These are phyloP conservation scores for Drosophila melanosoma DNA, from an alignment of 2,888 invertebrate genomes.

Conservation along the genomic window DNA sequence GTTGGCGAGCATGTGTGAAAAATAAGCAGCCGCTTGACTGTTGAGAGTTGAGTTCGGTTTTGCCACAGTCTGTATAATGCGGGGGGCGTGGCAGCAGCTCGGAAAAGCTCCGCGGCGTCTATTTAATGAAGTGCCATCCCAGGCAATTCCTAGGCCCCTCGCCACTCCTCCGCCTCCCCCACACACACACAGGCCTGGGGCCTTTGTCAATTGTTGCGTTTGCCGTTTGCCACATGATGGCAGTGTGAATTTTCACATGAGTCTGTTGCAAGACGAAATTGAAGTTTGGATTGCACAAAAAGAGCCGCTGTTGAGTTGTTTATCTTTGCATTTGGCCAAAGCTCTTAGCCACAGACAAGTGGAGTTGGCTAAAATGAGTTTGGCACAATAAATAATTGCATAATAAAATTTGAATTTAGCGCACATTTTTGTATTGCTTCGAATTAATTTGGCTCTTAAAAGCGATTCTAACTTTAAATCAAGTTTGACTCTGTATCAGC, in stretches of 20 bases:
- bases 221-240: conserved; percentile 30
- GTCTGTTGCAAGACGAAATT: conserved; percentile 37
- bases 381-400: conserved; percentile 5
- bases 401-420: neutral
- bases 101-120: conserved; percentile 78
- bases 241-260: conserved; percentile 78
- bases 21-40: conserved; percentile 72
- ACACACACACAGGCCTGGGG: conserved; percentile 31
- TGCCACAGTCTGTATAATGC: conserved; percentile 58
- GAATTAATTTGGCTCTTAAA: neutral
- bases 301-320: conserved; percentile 43
- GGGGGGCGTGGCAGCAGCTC: conserved; percentile 63
- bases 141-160: conserved; percentile 36
- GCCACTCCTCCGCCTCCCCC: neutral
- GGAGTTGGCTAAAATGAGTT: conserved; percentile 30
- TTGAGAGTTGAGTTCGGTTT: conserved; percentile 13
- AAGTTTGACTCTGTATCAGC: conserved; percentile 15
- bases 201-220: conserved; percentile 34
- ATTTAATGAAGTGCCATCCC: conserved; percentile 78
- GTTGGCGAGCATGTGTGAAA: conserved; percentile 76
- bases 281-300: conserved; percentile 24
- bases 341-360: conserved; percentile 13
- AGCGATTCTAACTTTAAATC: neutral
- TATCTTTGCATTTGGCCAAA: conserved; percentile 34
- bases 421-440: neutral